phyloP scores from a whole-genome alignment of 35 echinoderm and acorn worm species.

The Ophiothrix spiculata region DNA sequence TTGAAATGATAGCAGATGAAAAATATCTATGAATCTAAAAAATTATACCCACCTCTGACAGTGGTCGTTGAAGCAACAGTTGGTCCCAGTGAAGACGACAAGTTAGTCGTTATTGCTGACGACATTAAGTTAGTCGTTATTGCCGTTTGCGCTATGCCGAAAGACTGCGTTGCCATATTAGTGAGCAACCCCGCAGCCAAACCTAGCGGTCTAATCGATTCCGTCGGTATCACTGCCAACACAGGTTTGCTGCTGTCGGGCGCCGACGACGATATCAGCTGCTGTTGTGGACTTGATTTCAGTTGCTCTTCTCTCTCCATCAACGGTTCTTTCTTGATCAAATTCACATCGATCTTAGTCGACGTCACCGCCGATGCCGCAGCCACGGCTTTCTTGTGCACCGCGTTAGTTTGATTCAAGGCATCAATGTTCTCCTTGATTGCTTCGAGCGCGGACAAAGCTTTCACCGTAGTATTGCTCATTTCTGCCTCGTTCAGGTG shows the following conservation, averaged over 20 bases:
- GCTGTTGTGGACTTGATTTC: not conserved
- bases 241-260: not conserved
- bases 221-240: not conserved
- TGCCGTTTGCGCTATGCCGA: not conserved
- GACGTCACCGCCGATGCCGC: not conserved
- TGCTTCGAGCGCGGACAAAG: conserved; percentile 48
- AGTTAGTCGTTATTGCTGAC: too few relatives aligned
- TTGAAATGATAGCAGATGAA: too few relatives aligned
- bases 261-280: not conserved
- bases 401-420: not conserved
- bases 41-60: not conserved
- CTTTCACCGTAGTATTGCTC: conserved; percentile 14
- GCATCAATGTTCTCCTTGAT: conserved; percentile 31
- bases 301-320: not conserved
- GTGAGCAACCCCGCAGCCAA: not conserved
- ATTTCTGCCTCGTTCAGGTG: not conserved
- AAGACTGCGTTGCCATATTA: not conserved
- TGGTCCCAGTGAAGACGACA: too few relatives aligned
- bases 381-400: not conserved
- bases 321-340: not conserved
- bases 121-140: not conserved
- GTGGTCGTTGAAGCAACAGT: not conserved
- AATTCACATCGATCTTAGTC: not conserved
- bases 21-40: too few relatives aligned
- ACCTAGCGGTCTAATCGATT: not conserved